Evolutionary conservation across 2,113 vertebrate genomes (phyloP).

Genomic region (Capreolus pygargus): DNA sequence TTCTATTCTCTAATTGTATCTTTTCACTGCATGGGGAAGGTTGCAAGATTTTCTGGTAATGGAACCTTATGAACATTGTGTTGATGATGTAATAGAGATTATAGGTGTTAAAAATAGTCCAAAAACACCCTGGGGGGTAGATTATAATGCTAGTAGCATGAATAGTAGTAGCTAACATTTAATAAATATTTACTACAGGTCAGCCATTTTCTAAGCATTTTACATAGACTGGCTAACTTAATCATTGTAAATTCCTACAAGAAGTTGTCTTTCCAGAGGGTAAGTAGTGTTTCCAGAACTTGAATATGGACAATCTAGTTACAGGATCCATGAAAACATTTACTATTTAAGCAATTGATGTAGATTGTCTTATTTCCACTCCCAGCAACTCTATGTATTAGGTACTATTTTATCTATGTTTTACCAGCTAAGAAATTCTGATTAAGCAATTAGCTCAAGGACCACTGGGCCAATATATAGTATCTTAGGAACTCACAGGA

Average conservation of each 20-base stretch:
- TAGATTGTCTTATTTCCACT: neutral
- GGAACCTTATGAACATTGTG: neutral
- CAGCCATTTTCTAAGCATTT: neutral
- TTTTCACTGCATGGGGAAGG: neutral
- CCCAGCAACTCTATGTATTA: neutral
- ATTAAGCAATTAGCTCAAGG: neutral
- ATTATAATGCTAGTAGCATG: neutral
- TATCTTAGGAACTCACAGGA: neutral
- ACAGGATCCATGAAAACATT: neutral
- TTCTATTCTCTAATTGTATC: neutral
- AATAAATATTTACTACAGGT: neutral
- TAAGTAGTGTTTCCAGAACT: neutral
- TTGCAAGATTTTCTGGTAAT: neutral
- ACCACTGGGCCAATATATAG: neutral
- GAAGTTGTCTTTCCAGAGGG: neutral
- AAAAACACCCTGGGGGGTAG: neutral
- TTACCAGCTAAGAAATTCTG: neutral
- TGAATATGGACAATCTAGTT: neutral
- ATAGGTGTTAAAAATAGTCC: neutral
- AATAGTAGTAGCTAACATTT: neutral
- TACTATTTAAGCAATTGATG: neutral
- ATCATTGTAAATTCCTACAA: neutral
- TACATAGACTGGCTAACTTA: neutral
- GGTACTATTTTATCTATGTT: neutral
- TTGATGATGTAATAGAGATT: neutral